Conservation (phyloP, 2,113 vertebrate species). For the Chaenocephalus aceratus region DNA sequence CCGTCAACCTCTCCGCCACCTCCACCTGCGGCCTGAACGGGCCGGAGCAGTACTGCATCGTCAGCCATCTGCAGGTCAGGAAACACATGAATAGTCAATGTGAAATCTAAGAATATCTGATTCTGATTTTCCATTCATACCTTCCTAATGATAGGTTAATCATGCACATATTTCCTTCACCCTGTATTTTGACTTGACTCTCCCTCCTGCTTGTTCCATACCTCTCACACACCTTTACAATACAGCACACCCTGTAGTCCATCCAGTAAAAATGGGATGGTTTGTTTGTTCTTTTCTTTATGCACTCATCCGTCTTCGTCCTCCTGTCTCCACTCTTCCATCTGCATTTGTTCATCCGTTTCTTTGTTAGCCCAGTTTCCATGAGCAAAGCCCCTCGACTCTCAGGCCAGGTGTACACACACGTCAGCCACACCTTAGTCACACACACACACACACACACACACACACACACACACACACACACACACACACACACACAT, state of each 20-base stretch:
- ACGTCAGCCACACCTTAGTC: constrained; percentile 39
- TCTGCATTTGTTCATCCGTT: constrained; percentile 54
- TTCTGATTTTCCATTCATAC: not conserved
- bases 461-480: not conserved
- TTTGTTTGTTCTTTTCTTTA: constrained; percentile 50
- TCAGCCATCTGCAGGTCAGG: constrained; percentile 89
- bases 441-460: not conserved
- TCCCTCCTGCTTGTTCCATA: not conserved
- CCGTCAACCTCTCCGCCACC: constrained; percentile 79
- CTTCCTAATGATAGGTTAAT: not conserved
- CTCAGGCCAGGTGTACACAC: constrained; percentile 56
- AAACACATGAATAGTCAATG: not conserved
- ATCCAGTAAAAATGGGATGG: not conserved
- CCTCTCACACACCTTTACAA: not conserved
- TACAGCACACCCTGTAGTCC: not conserved
- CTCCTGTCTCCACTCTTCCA: constrained; percentile 34
- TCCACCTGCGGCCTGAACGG: constrained; percentile 85
- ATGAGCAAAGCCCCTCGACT: not conserved
- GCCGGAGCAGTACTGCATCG: constrained; percentile 87
- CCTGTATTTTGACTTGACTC: not conserved
- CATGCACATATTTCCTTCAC: not conserved
- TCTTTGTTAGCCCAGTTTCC: constrained; percentile 49
- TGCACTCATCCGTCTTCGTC: constrained; percentile 26
- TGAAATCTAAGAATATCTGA: not conserved
- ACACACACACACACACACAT: too few species aligned